Evolutionary conservation across 2,113 vertebrate species (phyloP), one percentile per base, ranked within the genome.

Genomic region (Phaethon lepturus): DNA sequence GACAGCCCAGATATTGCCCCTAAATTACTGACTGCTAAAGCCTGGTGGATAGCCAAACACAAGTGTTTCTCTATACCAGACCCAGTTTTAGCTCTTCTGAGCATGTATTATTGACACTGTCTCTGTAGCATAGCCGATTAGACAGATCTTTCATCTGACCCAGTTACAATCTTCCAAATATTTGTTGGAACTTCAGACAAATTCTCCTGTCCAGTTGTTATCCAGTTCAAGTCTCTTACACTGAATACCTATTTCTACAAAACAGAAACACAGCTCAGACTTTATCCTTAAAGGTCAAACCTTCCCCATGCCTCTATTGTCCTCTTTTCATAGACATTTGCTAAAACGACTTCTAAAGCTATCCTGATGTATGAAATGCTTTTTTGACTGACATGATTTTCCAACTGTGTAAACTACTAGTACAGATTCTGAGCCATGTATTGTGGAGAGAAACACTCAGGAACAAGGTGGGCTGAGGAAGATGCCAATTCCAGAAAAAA

Each of bases 121-220:
- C 78, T 88, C 76, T 77, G 28, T 24, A 94, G 72, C 28, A 80
- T 1, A 84, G 49, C 63, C 67, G 88, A 86, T 92, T 86, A 94
- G 50, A n/a, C 17, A 91, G 72, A 62, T 74, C 68, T 89, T 92
- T 84, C 68, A 80, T 62, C 67, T 87, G 93, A 89, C 78, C 86
- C 63, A 92, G 50, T 92, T 94, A 50, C 45, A 83, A 56, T 31
- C 67, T 73, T 78, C 50, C 42, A 74, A n/a, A 28, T 60, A 75
- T 72, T 75, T 89, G 35, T 1, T 68, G 49, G 49, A 93, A 95
- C 86, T 87, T 95, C 86, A 94, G 72, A 95, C 33, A 95, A 91
- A 84, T 59, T 84, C 64, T 94, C 29, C 68, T 84, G 76, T 81
- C 73, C 83, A 40, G 18, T 71, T 26, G 40, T 86, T 92, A 95